phyloP scores from a whole-genome alignment of 2,113 vertebrate species.

The Pluvianellus socialis region DNA sequence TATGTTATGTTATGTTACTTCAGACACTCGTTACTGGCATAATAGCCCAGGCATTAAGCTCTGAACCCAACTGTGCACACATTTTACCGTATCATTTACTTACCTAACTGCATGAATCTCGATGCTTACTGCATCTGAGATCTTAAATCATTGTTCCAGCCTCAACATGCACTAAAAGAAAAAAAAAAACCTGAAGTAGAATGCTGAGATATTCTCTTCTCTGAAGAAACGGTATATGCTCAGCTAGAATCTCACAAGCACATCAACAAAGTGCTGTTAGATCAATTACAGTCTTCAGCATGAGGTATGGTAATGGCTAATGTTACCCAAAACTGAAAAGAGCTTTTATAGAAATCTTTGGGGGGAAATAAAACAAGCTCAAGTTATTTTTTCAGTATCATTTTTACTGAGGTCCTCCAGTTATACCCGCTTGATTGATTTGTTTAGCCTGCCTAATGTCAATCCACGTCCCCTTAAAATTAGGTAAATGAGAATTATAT shows the following conservation, averaged over 20 bases:
- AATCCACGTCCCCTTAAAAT: background rate
- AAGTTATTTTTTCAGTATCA: background rate
- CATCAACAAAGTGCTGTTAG: background rate
- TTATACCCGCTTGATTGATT: background rate
- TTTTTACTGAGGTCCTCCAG: background rate
- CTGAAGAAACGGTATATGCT: background rate
- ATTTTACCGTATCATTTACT: background rate
- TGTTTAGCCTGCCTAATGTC: background rate
- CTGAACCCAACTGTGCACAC: background rate
- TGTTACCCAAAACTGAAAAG: background rate
- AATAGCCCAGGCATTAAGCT: background rate
- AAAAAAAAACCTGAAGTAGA: background rate
- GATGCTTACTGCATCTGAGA: background rate
- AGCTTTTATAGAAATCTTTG: background rate
- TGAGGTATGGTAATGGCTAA: background rate
- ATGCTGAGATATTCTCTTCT: background rate
- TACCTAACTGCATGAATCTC: background rate
- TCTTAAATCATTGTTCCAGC: background rate
- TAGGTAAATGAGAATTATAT: background rate
- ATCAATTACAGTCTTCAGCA: background rate
- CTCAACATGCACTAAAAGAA: background rate
- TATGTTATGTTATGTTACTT: background rate
- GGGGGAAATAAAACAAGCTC: background rate
- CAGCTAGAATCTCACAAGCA: background rate
- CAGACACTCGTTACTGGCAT: background rate